Evolutionary conservation across 2,113 vertebrate species (phyloP), one percentile per base, ranked within the genome.

Genomic region (Chinchilla lanigera): DNA sequence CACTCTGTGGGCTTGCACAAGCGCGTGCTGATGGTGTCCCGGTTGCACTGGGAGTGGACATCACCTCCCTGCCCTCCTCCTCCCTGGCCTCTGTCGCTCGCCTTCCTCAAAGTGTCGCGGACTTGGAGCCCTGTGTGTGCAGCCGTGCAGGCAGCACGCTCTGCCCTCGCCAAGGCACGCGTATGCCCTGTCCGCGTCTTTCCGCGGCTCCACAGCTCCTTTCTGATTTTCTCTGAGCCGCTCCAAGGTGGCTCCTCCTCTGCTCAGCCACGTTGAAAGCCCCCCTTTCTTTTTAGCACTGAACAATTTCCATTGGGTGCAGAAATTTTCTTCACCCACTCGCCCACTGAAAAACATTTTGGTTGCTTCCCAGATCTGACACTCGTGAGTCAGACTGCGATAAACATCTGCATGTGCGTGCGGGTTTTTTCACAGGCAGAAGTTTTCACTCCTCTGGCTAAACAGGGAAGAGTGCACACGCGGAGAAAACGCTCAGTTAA

Each of bases 91-190:
- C 17, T 3, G 19, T 38, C 69, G 22, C 69, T 69, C 17, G 3
- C 8, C 69, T 38, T 71, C 33, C 9, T 22, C n/a, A 20, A 38
- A 71, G 69, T 0, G n/a, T 22, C 8, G 3, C 3, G n/a, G 17
- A 19, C 35, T 13, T 13, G 33, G 44, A 16, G 44, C 7, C 75
- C 5, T 16, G 1, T 11, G 4, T 33, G 6, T 10, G 13, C 13
- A 16, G 47, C 60, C 60, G 67, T 38, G 4, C 30, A 13, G 41
- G 12, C 8, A 4, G 85, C 8, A 69, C 69, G 35, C 71, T 54
- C 38, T 26, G 19, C 7, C 3, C 19, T 67, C 24, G 1, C 10
- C 2, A 7, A 24, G 7, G 6, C 8, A 4, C 44, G 7, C 14
- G 65, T 24, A 22, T 17, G 2, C 26, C 26, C n/a, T 7, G 1